Percentiles rank a stretch among this genome's conserved stretches.
These are phyloP conservation scores for Aurelia aurita complex sp. Pacific DNA, from an alignment of 30 jellyfish, hydroid and myxozoan genomes.

Conservation along the genomic window DNA sequence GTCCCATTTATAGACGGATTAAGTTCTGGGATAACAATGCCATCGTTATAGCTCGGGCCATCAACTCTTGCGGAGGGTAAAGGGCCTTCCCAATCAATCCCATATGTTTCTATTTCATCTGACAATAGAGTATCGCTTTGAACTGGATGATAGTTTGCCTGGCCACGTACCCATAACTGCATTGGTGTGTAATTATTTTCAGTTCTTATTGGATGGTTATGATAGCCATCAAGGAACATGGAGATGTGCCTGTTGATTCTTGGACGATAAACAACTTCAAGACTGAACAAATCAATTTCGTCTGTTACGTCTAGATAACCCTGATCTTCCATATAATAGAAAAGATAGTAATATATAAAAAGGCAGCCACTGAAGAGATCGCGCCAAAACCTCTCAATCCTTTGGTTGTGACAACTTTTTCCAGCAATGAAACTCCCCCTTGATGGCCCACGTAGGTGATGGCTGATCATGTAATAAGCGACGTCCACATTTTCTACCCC, in stretches of 20 bases:
- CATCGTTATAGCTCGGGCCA: background rate
- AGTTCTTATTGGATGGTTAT: slow-evolving; percentile 39
- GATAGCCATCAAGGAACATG: slow-evolving; percentile 24
- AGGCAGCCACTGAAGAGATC: slow-evolving; percentile 20
- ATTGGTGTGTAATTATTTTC: slow-evolving; percentile 25
- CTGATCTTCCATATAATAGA: slow-evolving; percentile 15
- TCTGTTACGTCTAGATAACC: background rate
- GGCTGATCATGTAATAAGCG: slow-evolving; percentile 31
- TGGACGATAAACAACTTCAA: slow-evolving; percentile 14
- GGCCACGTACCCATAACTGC: slow-evolving; percentile 39
- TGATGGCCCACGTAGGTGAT: slow-evolving; percentile 40
- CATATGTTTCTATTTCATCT: slow-evolving; percentile 8
- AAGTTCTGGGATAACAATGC: slow-evolving; percentile 24
- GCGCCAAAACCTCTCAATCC: slow-evolving; percentile 50
- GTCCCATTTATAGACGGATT: slow-evolving; percentile 2
- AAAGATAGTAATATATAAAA: slow-evolving; percentile 18
- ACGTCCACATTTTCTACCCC: slow-evolving; percentile 61
- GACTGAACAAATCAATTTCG: slow-evolving; percentile 15
- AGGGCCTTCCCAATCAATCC: slow-evolving; percentile 51
- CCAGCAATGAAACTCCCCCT: slow-evolving; percentile 59
- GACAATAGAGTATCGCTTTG: too few relatives aligned
- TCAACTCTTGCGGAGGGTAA: background rate
- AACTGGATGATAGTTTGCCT: slow-evolving; percentile 4
- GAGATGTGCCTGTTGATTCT: slow-evolving; percentile 22
- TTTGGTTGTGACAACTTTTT: slow-evolving; percentile 58